Evolutionary conservation across 1,140 invertebrate genomes (phyloP).

Genomic region (Spodoptera frugiperda): DNA sequence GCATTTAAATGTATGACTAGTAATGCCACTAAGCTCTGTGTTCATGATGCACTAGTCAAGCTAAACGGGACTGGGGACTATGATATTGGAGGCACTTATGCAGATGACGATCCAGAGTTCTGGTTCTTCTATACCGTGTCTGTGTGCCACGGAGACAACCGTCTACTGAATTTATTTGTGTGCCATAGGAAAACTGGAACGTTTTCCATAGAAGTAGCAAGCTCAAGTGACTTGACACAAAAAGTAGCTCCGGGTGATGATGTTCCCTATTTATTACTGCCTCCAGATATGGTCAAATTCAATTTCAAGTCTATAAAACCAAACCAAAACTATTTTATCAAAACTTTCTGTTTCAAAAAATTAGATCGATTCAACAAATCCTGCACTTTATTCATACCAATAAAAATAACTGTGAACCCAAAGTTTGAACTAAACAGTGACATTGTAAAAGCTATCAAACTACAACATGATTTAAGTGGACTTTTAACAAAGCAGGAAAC

Average conservation of each 20-base stretch:
- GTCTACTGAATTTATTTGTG: constrained; percentile 73
- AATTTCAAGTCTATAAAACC: constrained; percentile 17
- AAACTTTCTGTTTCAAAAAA: constrained; percentile 61
- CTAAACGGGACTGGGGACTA: constrained; percentile 59
- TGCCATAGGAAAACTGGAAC: constrained; percentile 63
- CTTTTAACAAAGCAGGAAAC: constrained; percentile 60
- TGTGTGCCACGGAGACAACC: constrained; percentile 57
- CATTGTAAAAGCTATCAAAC: constrained; percentile 64
- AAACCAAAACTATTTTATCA: constrained; percentile 65
- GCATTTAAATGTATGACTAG: constrained; percentile 62
- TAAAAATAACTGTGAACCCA: constrained; percentile 59
- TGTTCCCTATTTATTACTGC: constrained; percentile 16
- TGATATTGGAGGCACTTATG: constrained; percentile 74
- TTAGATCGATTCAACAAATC: constrained; percentile 1
- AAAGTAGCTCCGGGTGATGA: constrained; percentile 19
- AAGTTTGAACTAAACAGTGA: constrained; percentile 54
- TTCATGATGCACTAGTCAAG: constrained; percentile 68
- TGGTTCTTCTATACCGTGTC: constrained; percentile 73
- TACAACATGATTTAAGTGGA: constrained; percentile 60
- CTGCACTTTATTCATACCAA: constrained; percentile 61
- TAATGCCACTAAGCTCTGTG: constrained; percentile 62
- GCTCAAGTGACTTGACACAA: constrained; percentile 52
- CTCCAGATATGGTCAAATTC: background rate
- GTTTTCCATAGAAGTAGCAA: constrained; percentile 64
- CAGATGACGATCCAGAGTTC: constrained; percentile 59